Conservation (phyloP, 2,888 invertebrate genomes). For the Eremobia ochroleuca region DNA sequence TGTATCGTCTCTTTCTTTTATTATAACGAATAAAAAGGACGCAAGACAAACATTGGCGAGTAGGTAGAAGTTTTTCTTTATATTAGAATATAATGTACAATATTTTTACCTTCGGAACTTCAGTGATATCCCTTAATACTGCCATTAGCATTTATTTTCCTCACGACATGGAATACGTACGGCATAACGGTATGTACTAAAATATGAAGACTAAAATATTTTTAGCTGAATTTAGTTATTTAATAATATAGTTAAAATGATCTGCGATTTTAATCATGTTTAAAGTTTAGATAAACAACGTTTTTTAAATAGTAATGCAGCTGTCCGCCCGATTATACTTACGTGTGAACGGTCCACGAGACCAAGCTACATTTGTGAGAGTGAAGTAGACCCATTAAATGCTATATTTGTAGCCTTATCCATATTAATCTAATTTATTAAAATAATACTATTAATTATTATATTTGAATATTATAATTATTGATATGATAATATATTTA, state of each 20-base stretch:
- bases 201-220: slow-evolving; percentile 64
- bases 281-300: slow-evolving; percentile 60
- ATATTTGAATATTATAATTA: slow-evolving; percentile 83
- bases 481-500: slow-evolving; percentile 89
- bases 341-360: slow-evolving; percentile 65
- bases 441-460: slow-evolving; percentile 70
- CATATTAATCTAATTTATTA: slow-evolving; percentile 83
- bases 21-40: slow-evolving; percentile 66
- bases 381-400: slow-evolving; percentile 79
- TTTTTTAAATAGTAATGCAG: slow-evolving; percentile 53
- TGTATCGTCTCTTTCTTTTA: slow-evolving; percentile 70
- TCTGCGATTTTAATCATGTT: slow-evolving; percentile 68
- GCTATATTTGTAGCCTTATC: slow-evolving; percentile 88
- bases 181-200: slow-evolving; percentile 54
- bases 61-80: slow-evolving; percentile 59
- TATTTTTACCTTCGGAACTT: slow-evolving; percentile 37
- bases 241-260: slow-evolving; percentile 56
- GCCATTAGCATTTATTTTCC: slow-evolving; percentile 67
- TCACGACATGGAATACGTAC: slow-evolving; percentile 40
- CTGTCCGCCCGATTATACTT: slow-evolving; percentile 53
- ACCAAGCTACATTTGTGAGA: slow-evolving; percentile 82
- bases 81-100: slow-evolving; percentile 45
- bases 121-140: slow-evolving; percentile 56
- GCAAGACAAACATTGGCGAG: slow-evolving; percentile 62
- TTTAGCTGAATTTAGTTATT: slow-evolving; percentile 65